Base-by-base conservation (phyloP, 2,888 invertebrate genomes). In the Sylvicola cinctus region DNA sequence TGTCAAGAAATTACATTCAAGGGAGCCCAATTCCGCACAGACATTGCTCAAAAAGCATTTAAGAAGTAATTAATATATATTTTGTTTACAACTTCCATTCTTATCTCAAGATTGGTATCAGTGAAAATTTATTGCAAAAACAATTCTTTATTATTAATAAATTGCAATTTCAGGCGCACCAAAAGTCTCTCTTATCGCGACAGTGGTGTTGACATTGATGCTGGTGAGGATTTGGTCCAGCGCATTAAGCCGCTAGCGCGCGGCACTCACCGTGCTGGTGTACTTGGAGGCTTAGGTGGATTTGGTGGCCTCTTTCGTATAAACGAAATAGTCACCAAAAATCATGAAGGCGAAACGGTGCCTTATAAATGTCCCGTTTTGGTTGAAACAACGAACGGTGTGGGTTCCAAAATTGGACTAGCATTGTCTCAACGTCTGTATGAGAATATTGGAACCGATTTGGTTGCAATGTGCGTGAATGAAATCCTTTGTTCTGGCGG, bases 381-480 rank as follows among this genome's bases (percentile, higher is more conserved):
- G 2, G 87, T 95, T 12, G 85, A 91, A 40, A 88, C 90, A 2
- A 88, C 91, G 1, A 93, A 93, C 49, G 96, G 96, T 1, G 93
- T 98, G 29, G 95, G 96, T 2, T 90, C 95, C 4, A 98, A 98
- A 58, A 65, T 98, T 2, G 87, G 88, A 66, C 70, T 95, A 44
- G 88, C 93, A 0, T 73, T 88, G 49, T 67, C 68, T 38, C 70
- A 74, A 49, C 66, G 71, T 12, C 68, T 75, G 36, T 90, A 87
- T 55, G 69, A 76, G 46, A 75, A 78, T 0, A 71, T 96, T 35
- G 96, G 96, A 1, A 78, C 85, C 45, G 98, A 98, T 58, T 63
- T 98, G 23, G 91, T 98, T 3, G 96, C 95, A 4, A 93, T 95
- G 90, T 93, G 93, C 50, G 93, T 87, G 31, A 98, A 98, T 60